Percentiles rank a stretch among this genome's conserved stretches.
These are phyloP conservation scores for Neopipo cinnamomea DNA, from an alignment of 2,113 vertebrate genomes.

Conservation along the genomic window DNA sequence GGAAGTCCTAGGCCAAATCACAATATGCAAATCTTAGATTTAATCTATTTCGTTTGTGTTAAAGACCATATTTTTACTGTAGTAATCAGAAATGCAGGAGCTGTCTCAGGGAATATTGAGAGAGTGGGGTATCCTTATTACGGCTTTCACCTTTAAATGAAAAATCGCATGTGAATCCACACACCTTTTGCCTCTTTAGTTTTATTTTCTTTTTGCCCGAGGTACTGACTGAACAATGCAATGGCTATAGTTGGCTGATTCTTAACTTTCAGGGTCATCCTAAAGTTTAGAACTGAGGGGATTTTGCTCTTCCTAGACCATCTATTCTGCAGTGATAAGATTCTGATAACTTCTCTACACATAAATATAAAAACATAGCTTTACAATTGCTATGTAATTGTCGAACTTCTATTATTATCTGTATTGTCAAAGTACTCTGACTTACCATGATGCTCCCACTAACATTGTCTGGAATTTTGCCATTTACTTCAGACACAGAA, in stretches of 20 bases:
- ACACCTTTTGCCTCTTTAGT: not conserved
- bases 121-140: not conserved
- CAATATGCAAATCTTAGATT: not conserved
- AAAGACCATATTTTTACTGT: not conserved
- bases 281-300: not conserved
- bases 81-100: not conserved
- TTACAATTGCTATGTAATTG: not conserved
- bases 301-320: not conserved
- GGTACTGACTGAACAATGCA: not conserved
- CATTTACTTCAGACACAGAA: not conserved
- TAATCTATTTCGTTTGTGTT: not conserved
- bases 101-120: not conserved
- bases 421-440: not conserved
- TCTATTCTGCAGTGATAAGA: not conserved
- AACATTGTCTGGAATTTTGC: not conserved
- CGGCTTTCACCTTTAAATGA: not conserved
- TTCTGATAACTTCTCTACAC: not conserved
- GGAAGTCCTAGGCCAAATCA: not conserved
- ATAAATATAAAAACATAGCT: not conserved
- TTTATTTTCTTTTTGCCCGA: not conserved
- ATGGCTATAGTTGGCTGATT: not conserved
- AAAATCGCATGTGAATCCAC: not conserved
- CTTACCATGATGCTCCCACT: not conserved
- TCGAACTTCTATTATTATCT: not conserved
- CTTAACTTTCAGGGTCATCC: not conserved